Conservation (phyloP, 2,888 invertebrate genomes). For the Hydrotaea cyrtoneurina region DNA sequence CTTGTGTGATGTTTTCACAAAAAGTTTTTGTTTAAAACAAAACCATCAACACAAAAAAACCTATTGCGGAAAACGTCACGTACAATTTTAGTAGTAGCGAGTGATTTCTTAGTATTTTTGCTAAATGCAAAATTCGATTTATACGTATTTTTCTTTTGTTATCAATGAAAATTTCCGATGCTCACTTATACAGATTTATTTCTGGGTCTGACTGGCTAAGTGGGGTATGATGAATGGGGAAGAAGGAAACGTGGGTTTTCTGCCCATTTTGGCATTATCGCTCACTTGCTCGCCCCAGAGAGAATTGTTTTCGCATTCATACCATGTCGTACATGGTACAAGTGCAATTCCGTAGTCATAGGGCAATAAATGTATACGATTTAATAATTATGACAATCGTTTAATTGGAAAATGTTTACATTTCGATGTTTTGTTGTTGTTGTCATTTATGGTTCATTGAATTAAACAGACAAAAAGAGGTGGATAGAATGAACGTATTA, state of each 20-base stretch:
- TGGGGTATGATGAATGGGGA: background rate
- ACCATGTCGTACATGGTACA: conserved; percentile 65
- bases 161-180: conserved; percentile 51
- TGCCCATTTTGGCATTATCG: background rate
- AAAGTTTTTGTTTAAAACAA: background rate
- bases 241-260: background rate
- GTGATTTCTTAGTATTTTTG: background rate
- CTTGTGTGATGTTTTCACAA: background rate
- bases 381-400: conserved; percentile 32
- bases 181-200: background rate
- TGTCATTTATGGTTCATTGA: conserved; percentile 10
- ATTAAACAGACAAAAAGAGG: background rate
- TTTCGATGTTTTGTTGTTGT: background rate
- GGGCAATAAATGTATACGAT: conserved; percentile 35
- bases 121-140: conserved; percentile 3
- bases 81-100: conserved; percentile 10
- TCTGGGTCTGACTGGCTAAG: background rate
- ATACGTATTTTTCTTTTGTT: conserved; percentile 46
- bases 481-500: background rate
- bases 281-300: background rate
- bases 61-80: background rate
- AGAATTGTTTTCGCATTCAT: conserved; percentile 22
- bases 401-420: conserved; percentile 17
- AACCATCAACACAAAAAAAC: background rate
- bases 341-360: conserved; percentile 47